Evolutionary conservation across 1,140 invertebrate species (phyloP).

Genomic region (Drosophila ogumai): DNA sequence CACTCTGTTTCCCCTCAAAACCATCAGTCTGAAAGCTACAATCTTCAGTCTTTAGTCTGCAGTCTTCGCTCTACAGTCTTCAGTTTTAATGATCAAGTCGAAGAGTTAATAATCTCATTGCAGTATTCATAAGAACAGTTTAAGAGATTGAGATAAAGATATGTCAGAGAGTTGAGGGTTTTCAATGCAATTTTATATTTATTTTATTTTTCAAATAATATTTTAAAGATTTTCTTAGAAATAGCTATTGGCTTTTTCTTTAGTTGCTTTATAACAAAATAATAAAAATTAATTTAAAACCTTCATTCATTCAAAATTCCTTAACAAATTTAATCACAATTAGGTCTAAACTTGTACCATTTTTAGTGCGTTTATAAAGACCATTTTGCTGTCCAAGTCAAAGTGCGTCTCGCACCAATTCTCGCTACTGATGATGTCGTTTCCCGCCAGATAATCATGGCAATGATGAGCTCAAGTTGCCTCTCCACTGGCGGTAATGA

Average conservation of each 20-base stretch:
- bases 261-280: background rate
- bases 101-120: constrained; percentile 30
- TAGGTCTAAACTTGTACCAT: background rate
- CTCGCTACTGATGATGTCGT: constrained; percentile 71
- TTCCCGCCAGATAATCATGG: constrained; percentile 73
- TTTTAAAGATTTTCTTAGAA: background rate
- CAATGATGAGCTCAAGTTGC: constrained; percentile 72
- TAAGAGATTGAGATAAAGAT: background rate
- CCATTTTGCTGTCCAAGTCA: constrained; percentile 71
- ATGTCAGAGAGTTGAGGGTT: background rate
- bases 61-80: constrained; percentile 2
- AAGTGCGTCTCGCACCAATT: constrained; percentile 82
- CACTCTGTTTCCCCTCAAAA: constrained; percentile 16
- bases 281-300: too few relatives aligned
- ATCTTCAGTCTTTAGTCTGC: background rate
- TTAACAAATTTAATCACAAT: background rate
- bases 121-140: constrained; percentile 1
- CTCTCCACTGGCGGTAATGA: constrained; percentile 67
- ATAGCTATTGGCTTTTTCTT: background rate
- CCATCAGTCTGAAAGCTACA: background rate
- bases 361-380: constrained; percentile 35
- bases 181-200: background rate
- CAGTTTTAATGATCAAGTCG: constrained; percentile 10
- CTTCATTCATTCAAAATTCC: background rate
- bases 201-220: background rate